A percentile compares a stretch with the other conserved stretches of the same genome.
Evolutionary conservation across 92 coral and sea anemone genomes (phyloP).

Genomic region (Epizoanthus fatuus): DNA sequence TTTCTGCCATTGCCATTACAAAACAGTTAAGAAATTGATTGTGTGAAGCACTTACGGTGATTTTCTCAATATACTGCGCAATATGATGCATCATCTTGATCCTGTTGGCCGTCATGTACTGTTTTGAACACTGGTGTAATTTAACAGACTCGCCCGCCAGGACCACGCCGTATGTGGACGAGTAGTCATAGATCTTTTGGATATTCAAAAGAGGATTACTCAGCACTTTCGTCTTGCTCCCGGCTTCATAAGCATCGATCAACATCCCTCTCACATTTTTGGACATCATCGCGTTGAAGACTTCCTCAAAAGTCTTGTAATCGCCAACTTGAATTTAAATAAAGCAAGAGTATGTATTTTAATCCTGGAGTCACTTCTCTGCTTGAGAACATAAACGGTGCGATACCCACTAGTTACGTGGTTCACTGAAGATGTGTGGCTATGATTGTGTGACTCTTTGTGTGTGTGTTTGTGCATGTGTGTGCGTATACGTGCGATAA

Average conservation of each 20-base stretch:
- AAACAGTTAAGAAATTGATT: too few species aligned
- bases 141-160: constrained; percentile 35
- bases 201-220: constrained; percentile 36
- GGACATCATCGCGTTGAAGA: constrained; percentile 27
- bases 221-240: constrained; percentile 23
- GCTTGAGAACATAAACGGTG: too few species aligned
- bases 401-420: too few species aligned
- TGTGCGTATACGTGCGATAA: too few species aligned
- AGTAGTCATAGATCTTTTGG: constrained; percentile 32
- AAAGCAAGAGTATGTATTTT: not conserved
- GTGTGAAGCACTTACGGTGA: not conserved
- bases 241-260: constrained; percentile 44
- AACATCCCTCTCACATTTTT: constrained; percentile 22
- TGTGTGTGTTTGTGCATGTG: too few species aligned
- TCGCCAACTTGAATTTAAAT: not conserved
- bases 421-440: too few species aligned
- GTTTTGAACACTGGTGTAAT: constrained; percentile 41
- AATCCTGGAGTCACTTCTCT: too few species aligned
- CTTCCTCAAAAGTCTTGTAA: constrained; percentile 32
- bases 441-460: too few species aligned
- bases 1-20: too few species aligned
- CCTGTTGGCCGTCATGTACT: constrained; percentile 33
- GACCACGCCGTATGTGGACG: constrained; percentile 37
- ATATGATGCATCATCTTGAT: constrained; percentile 27
- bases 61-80: constrained; percentile 14